These are phyloP conservation scores for Brachyptera putata DNA, from an alignment of 2,888 invertebrate genomes.

Conservation along the genomic window DNA sequence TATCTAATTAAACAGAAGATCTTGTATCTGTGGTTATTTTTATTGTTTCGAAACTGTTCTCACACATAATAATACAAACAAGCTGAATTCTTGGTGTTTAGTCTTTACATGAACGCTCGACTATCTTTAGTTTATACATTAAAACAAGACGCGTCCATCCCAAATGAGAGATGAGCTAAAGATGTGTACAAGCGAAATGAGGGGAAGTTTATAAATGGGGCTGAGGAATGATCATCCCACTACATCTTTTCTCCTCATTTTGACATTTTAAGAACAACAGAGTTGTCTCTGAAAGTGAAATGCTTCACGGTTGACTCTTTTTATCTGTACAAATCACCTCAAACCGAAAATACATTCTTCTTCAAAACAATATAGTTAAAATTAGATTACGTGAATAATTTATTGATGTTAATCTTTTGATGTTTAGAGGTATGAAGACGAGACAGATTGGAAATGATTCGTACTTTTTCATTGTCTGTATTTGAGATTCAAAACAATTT, in stretches of 20 bases:
- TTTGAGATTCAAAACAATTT: too few species aligned
- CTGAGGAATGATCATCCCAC: not conserved
- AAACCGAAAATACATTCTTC: not conserved
- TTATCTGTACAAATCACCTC: slow-evolving; percentile 15
- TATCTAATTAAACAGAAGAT: too few species aligned
- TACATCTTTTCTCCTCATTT: not conserved
- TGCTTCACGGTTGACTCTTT: not conserved
- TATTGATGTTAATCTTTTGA: too few species aligned
- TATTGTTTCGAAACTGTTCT: too few species aligned
- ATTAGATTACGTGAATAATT: not conserved
- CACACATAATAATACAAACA: too few species aligned
- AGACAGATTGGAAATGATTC: too few species aligned
- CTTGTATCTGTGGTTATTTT: too few species aligned
- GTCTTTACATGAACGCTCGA: not conserved
- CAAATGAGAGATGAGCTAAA: slow-evolving; percentile 15
- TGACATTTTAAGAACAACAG: slow-evolving; percentile 10
- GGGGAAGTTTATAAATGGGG: too few species aligned
- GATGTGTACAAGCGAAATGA: slow-evolving; percentile 1
- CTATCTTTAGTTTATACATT: slow-evolving; percentile 14
- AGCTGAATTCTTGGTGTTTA: slow-evolving; percentile 13
- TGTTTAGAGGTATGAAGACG: too few species aligned
- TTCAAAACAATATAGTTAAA: not conserved
- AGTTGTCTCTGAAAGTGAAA: not conserved
- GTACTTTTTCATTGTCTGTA: too few species aligned
- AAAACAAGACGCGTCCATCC: slow-evolving; percentile 1